phyloP scores from a whole-genome alignment of 2,113 vertebrate genomes.

The Hypomesus transpacificus region DNA sequence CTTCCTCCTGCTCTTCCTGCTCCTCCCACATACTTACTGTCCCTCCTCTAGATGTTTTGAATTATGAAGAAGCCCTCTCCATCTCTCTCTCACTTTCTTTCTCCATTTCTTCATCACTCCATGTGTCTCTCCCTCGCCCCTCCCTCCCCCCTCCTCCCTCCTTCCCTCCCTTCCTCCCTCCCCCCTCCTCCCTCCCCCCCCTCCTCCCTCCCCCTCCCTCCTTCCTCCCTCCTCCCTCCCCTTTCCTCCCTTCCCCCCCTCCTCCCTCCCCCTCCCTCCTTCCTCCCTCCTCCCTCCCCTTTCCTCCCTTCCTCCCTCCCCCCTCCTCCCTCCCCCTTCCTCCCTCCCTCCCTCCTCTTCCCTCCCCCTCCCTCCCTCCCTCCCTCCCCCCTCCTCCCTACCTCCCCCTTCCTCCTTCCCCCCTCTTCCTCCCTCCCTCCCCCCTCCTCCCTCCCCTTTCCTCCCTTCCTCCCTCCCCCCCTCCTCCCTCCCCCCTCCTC shows the following conservation, averaged over 20 bases:
- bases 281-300: background rate
- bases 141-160: background rate
- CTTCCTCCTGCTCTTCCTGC: no score
- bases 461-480: no score
- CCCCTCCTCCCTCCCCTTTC: background rate
- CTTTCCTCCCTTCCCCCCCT: background rate
- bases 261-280: background rate
- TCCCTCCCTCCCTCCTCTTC: no score
- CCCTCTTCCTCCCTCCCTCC: background rate
- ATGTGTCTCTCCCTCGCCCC: no score
- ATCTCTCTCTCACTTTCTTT: no score
- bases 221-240: no score
- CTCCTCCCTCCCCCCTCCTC: background rate
- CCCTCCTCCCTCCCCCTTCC: background rate
- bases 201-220: background rate
- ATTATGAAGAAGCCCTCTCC: no score
- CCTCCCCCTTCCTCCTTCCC: no score
- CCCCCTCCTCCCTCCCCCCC: background rate
- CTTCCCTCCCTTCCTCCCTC: background rate
- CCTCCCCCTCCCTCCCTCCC: no score
- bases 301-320: background rate
- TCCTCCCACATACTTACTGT: no score
- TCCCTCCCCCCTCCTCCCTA: background rate
- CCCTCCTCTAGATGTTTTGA: no score
- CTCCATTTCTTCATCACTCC: no score